Evolutionary conservation across 2,888 invertebrate species (phyloP), one percentile per base, ranked within the genome.

Genomic region (Pycnomerus fuliginosus): DNA sequence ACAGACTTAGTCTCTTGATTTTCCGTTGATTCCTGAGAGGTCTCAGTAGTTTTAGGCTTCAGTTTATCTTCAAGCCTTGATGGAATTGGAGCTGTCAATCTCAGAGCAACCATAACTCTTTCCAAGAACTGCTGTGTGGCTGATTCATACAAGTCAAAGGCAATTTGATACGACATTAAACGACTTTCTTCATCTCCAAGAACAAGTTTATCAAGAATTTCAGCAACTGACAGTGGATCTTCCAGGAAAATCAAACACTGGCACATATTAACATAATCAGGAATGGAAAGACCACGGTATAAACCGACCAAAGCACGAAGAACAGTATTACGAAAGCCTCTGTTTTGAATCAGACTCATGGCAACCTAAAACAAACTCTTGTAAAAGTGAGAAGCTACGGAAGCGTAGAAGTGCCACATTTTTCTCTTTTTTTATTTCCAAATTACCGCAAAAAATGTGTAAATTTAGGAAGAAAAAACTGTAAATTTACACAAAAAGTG

Each of bases 191-290:
- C 83, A 8, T 77, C 72, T 2, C 89, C 90, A 68, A 87, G 83
- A 14, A 90, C 87, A 1, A 98, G 76, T 72, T 88, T 90, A 64
- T 95, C 94, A 3, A 98, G 76, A 48, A 97, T 87, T 71, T 93
- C 89, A 10, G 96, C 95, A 0, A 97, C 95, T 16, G 93, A 87
- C 11, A 88, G 74, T 0, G 96, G 90, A 73, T 97, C 95, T 69
- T 98, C 96, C 30, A 98, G 75, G 71, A 96, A 97, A 57, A 98
- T 98, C 43, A 97, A 80, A 70, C 97, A 98, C 74, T 98, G 93
- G 63, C 95, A 95, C 88, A 99, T 96, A 71, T 92, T 97, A 11
- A 99, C 96, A 71, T 95, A 98, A 71, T 99, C 98, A 0, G 98
- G 95, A 16, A 90, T 86, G 14, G 86, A 83, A 23, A 97, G 77